These are phyloP conservation scores for Xerus rutilus DNA, from an alignment of 2,797 vertebrate genomes.

Conservation along the genomic window DNA sequence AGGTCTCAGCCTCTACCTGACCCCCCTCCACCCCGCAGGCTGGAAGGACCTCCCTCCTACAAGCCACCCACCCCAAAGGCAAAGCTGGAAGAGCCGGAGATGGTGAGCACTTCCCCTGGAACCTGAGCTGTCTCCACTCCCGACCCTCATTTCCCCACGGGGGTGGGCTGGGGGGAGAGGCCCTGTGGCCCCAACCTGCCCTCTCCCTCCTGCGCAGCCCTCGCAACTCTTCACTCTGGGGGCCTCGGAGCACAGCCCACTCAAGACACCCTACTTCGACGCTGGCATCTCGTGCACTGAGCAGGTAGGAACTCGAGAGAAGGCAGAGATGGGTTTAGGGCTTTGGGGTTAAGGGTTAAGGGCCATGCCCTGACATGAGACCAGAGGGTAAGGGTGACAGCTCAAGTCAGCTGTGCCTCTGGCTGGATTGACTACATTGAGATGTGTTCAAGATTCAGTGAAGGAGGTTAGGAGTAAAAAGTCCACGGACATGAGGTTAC, in stretches of 20 bases:
- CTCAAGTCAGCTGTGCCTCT: background rate
- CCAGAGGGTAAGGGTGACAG: background rate
- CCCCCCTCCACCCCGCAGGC: constrained; percentile 62
- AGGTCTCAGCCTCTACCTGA: background rate
- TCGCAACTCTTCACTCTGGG: constrained; percentile 83
- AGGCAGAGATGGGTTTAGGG: background rate
- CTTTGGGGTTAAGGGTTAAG: background rate
- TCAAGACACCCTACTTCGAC: constrained; percentile 84
- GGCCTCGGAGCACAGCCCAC: constrained; percentile 80
- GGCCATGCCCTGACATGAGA: background rate
- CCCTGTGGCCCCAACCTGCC: background rate
- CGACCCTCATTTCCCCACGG: background rate
- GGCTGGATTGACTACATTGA: background rate
- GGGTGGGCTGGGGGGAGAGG: background rate
- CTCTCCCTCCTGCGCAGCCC: constrained; percentile 30
- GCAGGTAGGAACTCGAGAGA: constrained; percentile 69
- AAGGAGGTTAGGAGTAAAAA: background rate
- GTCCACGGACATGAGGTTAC: background rate
- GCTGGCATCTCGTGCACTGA: constrained; percentile 61
- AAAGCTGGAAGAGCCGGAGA: constrained; percentile 79
- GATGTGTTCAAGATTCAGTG: background rate
- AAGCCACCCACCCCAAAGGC: constrained; percentile 84
- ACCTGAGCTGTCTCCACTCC: background rate
- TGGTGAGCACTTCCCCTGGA: constrained; percentile 70
- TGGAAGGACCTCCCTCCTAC: constrained; percentile 86